Evolutionary conservation across 2,888 invertebrate species (phyloP).

Genomic region (Lymantria dispar): DNA sequence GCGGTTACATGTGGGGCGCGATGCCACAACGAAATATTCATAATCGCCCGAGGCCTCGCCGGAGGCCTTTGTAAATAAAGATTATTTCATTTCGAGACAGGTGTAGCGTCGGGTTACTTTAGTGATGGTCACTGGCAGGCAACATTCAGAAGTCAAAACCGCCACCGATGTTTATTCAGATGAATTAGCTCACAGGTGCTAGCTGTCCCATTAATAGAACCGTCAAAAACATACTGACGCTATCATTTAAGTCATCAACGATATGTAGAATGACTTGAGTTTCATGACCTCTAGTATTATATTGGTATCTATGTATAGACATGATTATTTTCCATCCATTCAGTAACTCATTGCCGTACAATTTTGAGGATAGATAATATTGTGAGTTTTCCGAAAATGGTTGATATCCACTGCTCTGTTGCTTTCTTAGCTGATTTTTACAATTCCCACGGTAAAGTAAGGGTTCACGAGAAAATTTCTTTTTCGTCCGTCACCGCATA

Average conservation of each 20-base stretch:
- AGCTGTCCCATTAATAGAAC: conserved; percentile 57
- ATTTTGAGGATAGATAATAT: too few relatives aligned
- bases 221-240: conserved; percentile 55
- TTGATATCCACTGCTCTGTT: too few relatives aligned
- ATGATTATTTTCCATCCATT: too few relatives aligned
- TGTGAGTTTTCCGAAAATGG: too few relatives aligned
- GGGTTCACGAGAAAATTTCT: too few relatives aligned
- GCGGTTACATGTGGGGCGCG: conserved; percentile 58
- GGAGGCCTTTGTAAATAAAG: conserved; percentile 75
- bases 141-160: neutral
- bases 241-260: conserved; percentile 60
- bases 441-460: too few relatives aligned
- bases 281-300: too few relatives aligned
- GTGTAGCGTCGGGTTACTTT: conserved; percentile 74
- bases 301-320: too few relatives aligned
- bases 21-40: conserved; percentile 70
- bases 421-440: too few relatives aligned
- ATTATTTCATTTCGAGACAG: conserved; percentile 74
- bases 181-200: conserved; percentile 49
- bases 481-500: too few relatives aligned
- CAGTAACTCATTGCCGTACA: too few relatives aligned
- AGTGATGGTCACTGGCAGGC: conserved; percentile 15
- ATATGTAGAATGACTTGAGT: too few relatives aligned
- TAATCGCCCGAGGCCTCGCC: conserved; percentile 60
- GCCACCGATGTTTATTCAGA: neutral